Conservation (phyloP, 2,888 invertebrate genomes). For the Agrotis segetum region DNA sequence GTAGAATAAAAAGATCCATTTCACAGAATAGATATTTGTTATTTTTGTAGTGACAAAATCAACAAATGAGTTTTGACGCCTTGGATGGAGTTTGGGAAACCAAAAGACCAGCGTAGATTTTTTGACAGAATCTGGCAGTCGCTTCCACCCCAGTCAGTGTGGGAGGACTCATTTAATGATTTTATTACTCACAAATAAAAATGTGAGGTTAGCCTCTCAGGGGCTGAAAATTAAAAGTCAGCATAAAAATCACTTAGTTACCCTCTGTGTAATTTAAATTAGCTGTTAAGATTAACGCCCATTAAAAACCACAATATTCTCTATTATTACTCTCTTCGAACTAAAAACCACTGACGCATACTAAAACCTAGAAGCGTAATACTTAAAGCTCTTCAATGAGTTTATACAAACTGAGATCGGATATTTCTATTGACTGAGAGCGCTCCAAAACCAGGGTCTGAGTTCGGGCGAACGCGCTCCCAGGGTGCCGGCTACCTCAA, state of each 20-base stretch:
- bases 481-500: conserved; percentile 89
- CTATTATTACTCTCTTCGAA: conserved; percentile 18
- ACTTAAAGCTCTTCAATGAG: conserved; percentile 77
- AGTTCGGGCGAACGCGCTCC: conserved; percentile 88
- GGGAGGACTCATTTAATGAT: too few relatives aligned
- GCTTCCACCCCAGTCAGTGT: too few relatives aligned
- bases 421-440: conserved; percentile 88
- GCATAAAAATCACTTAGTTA: conserved; percentile 13
- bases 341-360: conserved; percentile 59
- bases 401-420: conserved; percentile 87
- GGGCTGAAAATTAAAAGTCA: too few relatives aligned
- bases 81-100: too few relatives aligned
- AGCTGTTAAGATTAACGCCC: not conserved
- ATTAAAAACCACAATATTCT: conserved; percentile 12
- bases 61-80: too few relatives aligned
- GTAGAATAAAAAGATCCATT: too few relatives aligned
- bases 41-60: too few relatives aligned
- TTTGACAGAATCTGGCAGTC: too few relatives aligned
- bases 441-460: conserved; percentile 86
- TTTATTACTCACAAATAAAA: too few relatives aligned
- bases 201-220: too few relatives aligned
- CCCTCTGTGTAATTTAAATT: conserved; percentile 3
- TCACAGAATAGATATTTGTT: too few relatives aligned
- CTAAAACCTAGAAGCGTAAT: conserved; percentile 73
- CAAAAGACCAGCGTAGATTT: too few relatives aligned